Evolutionary conservation across 2,888 invertebrate species (phyloP), one percentile per base, ranked within the genome.

Genomic region (Drosophila neutralis): DNA sequence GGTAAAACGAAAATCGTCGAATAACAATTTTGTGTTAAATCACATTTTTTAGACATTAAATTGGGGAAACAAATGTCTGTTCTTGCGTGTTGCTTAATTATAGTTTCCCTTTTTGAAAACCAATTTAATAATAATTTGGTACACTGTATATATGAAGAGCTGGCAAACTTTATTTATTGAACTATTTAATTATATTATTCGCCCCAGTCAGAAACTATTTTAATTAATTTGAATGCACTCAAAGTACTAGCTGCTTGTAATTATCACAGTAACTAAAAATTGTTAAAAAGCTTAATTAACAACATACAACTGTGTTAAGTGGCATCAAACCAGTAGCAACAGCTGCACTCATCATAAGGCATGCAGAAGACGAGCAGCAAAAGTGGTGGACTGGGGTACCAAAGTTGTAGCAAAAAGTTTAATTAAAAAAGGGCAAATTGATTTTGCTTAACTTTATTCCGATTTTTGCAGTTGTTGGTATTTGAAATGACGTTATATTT

Each of bases 391-490:
- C 8, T 48, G 11, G 61, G 11, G 35, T 13, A 56, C 2, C 15
- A 24, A 15, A 24, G 24, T 45, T 45, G 24, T 21, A 4, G 7
- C 45, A 61, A 67, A n/a, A 64, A 66, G 52, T 69, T 74, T 77
- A 85, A 74, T 83, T 80, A 77, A 83, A 82, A 73, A 77, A 64
- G 61, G 70, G 65, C 57, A 73, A 83, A 75, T 80, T 71, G 69
- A 76, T 72, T 79, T 69, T 35, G 27, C 36, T 61, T 38, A 57
- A 58, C 61, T 67, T 56, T 40, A 53, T 62, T 74, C 66, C 40
- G 53, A 62, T 71, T 69, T 59, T 63, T 27, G 8, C 42, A 10
- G 5, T 18, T 8, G 15, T 29, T n/a, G 21, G 13, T 6, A 57
- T 29, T 40, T 36, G 13, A 56, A 54, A 38, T 4, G 1, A 4